Conservation (phyloP, 2,888 invertebrate species). For the Electrophaes corylata region DNA sequence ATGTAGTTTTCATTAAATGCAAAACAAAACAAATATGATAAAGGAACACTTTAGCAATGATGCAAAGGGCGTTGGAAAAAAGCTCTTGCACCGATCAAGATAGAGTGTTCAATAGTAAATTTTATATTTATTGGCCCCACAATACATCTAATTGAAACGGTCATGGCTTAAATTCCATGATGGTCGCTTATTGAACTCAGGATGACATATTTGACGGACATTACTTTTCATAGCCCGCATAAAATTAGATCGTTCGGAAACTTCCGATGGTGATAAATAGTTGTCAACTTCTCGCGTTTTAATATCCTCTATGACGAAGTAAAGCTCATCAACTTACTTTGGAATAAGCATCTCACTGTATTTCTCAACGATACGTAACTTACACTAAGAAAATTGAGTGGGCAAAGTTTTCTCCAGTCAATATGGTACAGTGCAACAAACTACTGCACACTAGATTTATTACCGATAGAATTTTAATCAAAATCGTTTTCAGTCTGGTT, state of each 20-base stretch:
- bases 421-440: background rate
- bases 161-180: constrained; percentile 16
- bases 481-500: background rate
- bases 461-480: background rate
- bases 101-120: constrained; percentile 12
- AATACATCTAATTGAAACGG: constrained; percentile 33
- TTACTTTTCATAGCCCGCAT: background rate
- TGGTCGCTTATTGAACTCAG: constrained; percentile 1
- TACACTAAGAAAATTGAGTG: background rate
- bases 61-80: constrained; percentile 5
- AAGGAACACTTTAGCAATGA: constrained; percentile 3
- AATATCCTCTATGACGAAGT: background rate
- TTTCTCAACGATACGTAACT: background rate
- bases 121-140: constrained; percentile 22
- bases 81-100: constrained; percentile 5
- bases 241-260: background rate
- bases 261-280: background rate
- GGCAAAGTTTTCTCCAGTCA: background rate
- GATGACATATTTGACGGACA: background rate
- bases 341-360: background rate
- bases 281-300: background rate
- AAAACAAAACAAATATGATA: background rate
- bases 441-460: background rate
- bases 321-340: background rate
- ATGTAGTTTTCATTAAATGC: background rate